Evolutionary conservation across 1,140 invertebrate species (phyloP).

Genomic region (Leptinotarsa undecemlineata): DNA sequence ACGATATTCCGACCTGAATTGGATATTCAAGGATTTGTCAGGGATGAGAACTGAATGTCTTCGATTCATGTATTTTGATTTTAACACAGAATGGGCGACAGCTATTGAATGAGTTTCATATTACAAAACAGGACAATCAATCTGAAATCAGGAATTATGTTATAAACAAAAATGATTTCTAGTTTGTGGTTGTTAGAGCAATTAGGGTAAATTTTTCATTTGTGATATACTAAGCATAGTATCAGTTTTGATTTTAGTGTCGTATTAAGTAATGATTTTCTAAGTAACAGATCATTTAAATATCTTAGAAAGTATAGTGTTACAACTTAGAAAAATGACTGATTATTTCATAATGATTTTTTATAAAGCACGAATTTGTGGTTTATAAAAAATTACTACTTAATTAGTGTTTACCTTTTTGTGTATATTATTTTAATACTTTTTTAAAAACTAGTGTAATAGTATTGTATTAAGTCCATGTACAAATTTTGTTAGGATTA

Average conservation of each 20-base stretch:
- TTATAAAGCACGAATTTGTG: slow-evolving; percentile 18
- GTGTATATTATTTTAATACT: slow-evolving; percentile 40
- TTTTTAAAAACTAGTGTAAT: slow-evolving; percentile 36
- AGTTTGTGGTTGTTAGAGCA: slow-evolving; percentile 12
- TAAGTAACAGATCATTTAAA: slow-evolving; percentile 32
- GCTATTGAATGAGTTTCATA: neutral
- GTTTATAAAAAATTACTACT: slow-evolving; percentile 30
- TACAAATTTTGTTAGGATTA: slow-evolving; percentile 47
- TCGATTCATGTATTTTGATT: no score
- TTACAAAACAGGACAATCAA: neutral
- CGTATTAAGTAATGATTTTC: neutral
- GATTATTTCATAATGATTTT: slow-evolving; percentile 33
- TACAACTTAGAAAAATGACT: slow-evolving; percentile 34
- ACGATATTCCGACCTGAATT: neutral
- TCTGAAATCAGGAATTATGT: neutral
- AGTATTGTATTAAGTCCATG: slow-evolving; percentile 44
- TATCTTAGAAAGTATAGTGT: slow-evolving; percentile 22
- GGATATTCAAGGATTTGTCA: neutral
- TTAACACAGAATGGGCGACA: no score
- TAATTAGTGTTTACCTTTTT: slow-evolving; percentile 31
- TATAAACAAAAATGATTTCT: slow-evolving; percentile 15
- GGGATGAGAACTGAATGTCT: neutral
- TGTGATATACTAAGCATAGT: slow-evolving; percentile 16
- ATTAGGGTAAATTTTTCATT: slow-evolving; percentile 26
- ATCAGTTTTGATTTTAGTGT: slow-evolving; percentile 4